Evolutionary conservation across 2,113 vertebrate genomes (phyloP).

Genomic region (Pycnonotus jocosus): DNA sequence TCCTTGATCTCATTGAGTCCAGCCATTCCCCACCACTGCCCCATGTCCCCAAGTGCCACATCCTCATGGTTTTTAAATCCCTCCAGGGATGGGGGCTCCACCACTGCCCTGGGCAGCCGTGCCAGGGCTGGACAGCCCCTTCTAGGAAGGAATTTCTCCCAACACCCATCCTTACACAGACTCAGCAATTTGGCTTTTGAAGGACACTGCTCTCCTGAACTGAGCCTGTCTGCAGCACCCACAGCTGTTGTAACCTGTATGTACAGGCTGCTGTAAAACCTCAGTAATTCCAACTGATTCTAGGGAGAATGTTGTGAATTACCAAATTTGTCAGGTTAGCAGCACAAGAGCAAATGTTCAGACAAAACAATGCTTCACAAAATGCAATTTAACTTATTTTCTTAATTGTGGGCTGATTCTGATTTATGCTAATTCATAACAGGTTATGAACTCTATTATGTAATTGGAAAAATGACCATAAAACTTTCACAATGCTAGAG

Average conservation of each 20-base stretch:
- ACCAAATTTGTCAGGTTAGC: not conserved
- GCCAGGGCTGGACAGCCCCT: not conserved
- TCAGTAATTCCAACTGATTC: not conserved
- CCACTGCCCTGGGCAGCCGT: not conserved
- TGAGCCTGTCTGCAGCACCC: not conserved
- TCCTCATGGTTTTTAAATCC: not conserved
- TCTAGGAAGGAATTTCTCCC: not conserved
- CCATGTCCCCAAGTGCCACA: not conserved
- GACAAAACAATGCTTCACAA: not conserved
- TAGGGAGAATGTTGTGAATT: not conserved
- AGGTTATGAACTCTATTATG: not conserved
- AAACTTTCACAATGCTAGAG: not conserved
- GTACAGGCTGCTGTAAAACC: not conserved
- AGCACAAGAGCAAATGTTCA: not conserved
- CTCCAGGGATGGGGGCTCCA: not conserved
- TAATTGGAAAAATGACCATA: not conserved
- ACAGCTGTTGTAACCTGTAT: not conserved
- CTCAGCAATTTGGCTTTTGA: not conserved
- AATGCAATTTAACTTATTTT: not conserved
- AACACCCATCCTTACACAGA: not conserved
- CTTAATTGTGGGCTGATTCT: not conserved
- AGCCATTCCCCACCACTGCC: not conserved
- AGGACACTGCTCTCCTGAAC: not conserved
- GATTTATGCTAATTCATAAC: not conserved
- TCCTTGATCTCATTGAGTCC: not conserved